A percentile compares a stretch with the other conserved stretches of the same genome.
phyloP scores from a whole-genome alignment of 2,797 vertebrate species.

The Notolepis coatsorum region DNA sequence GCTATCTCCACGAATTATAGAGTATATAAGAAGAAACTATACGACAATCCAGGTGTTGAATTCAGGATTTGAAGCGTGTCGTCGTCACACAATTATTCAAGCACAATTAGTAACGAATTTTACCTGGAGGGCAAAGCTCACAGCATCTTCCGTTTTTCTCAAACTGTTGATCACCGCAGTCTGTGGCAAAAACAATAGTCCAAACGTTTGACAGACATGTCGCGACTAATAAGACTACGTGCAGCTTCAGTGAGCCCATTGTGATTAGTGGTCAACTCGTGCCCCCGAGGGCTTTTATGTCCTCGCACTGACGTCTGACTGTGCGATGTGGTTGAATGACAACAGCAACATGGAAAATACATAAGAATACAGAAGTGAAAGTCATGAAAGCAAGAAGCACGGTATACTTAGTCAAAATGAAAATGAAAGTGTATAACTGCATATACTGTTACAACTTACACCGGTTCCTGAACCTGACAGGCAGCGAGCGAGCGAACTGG shows the following conservation, averaged over 20 bases:
- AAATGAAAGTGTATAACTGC: too few relatives aligned
- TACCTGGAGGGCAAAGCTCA: slow-evolving; percentile 71
- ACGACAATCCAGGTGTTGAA: background rate
- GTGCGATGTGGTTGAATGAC: slow-evolving; percentile 13
- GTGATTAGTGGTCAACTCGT: slow-evolving; percentile 19
- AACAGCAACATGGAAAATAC: background rate
- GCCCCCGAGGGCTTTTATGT: background rate
- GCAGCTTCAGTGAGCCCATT: slow-evolving; percentile 41
- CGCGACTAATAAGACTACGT: background rate
- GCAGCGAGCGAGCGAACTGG: too few relatives aligned
- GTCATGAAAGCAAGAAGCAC: background rate
- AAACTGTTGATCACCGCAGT: slow-evolving; percentile 4
- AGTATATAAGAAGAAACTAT: background rate
- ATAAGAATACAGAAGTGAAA: background rate
- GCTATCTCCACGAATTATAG: too few relatives aligned
- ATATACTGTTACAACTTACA: too few relatives aligned
- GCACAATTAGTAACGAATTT: slow-evolving; percentile 9
- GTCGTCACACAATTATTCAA: background rate
- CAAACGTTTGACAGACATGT: slow-evolving; percentile 26
- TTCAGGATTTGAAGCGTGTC: background rate
- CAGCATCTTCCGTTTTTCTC: slow-evolving; percentile 41
- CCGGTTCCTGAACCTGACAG: too few relatives aligned
- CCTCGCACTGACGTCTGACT: slow-evolving; percentile 48
- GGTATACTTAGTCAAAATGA: too few relatives aligned
- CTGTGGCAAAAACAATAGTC: background rate